These are phyloP conservation scores for Casuarius casuarius DNA, from an alignment of 2,113 vertebrate species.

Conservation along the genomic window DNA sequence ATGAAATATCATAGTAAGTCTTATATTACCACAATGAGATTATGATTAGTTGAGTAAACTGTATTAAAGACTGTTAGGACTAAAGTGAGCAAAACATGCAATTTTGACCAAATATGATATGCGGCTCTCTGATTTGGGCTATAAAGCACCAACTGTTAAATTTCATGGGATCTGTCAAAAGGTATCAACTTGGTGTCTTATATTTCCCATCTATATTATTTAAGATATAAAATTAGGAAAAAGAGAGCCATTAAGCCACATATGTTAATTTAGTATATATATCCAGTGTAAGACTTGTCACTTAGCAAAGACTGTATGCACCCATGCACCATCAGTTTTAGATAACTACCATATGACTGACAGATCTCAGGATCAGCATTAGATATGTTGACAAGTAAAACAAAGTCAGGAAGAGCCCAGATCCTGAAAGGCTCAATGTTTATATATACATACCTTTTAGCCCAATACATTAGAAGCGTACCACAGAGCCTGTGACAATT, in stretches of 20 bases:
- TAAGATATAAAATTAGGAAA: not conserved
- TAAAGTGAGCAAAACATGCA: not conserved
- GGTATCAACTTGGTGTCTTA: not conserved
- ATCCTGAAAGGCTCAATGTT: not conserved
- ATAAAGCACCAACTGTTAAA: not conserved
- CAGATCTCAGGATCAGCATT: not conserved
- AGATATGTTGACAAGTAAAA: not conserved
- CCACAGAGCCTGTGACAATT: not conserved
- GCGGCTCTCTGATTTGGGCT: not conserved
- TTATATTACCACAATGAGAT: not conserved
- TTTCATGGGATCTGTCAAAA: not conserved
- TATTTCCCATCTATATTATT: not conserved
- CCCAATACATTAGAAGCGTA: not conserved
- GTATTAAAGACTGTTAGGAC: not conserved
- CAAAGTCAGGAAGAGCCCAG: not conserved
- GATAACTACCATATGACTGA: not conserved
- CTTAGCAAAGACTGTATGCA: not conserved
- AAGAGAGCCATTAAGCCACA: not conserved
- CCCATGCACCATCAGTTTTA: accelerated
- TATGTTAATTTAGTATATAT: not conserved
- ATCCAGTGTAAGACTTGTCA: not conserved
- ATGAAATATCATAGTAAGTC: not conserved
- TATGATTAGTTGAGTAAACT: not conserved
- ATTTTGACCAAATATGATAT: not conserved
- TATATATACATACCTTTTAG: accelerated